Percentiles rank a stretch among this genome's conserved stretches.
These are phyloP conservation scores for Galeopsomyia nigrocyanea DNA, from an alignment of 2,888 invertebrate genomes.

Conservation along the genomic window DNA sequence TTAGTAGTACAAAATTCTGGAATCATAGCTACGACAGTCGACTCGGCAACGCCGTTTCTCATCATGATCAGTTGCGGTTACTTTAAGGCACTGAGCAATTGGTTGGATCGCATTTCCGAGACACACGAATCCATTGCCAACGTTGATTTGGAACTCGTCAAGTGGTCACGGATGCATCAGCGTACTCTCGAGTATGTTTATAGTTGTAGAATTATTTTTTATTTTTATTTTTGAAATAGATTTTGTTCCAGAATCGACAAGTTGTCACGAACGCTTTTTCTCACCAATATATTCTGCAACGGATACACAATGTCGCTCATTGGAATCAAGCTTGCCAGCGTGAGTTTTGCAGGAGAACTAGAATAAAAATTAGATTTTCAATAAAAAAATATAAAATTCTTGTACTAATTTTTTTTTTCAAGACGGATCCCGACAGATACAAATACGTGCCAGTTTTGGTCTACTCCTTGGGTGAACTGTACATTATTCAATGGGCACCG, in stretches of 20 bases:
- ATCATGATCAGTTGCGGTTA: slow-evolving; percentile 51
- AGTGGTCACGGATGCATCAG: not conserved
- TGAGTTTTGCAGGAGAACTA: no score
- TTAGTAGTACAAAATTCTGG: slow-evolving; percentile 43
- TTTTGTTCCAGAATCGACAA: no score
- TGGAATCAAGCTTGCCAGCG: no score
- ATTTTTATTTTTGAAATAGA: no score
- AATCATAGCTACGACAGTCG: slow-evolving; percentile 48
- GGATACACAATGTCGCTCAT: slow-evolving; percentile 21
- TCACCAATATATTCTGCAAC: not conserved
- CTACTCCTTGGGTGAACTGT: not conserved
- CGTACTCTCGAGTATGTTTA: no score
- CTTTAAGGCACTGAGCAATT: slow-evolving; percentile 41
- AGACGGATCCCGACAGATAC: slow-evolving; percentile 19
- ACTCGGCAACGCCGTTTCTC: slow-evolving; percentile 52
- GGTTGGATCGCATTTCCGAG: not conserved
- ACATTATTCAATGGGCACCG: slow-evolving; percentile 15
- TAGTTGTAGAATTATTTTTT: no score
- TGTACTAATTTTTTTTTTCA: not conserved
- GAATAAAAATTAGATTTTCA: no score
- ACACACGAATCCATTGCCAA: not conserved
- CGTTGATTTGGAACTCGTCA: not conserved
- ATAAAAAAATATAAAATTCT: no score
- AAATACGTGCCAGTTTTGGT: slow-evolving; percentile 1
- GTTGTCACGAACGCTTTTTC: not conserved